These are phyloP conservation scores for Rhagium mordax DNA, from an alignment of 2,888 invertebrate genomes.

Conservation along the genomic window DNA sequence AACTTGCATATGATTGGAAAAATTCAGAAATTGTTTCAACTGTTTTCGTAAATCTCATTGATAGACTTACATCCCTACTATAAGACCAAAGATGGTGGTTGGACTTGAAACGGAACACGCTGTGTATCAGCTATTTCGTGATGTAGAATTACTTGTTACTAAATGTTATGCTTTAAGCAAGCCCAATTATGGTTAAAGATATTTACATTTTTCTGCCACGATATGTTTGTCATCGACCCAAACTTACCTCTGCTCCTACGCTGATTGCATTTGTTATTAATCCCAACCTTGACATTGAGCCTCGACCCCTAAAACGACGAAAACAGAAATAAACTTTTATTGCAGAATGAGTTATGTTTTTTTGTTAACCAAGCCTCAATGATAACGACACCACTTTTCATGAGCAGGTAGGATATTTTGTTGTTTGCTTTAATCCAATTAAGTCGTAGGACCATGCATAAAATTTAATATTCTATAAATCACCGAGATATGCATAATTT, in stretches of 20 bases:
- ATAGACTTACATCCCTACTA: too few species aligned
- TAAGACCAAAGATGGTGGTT: too few species aligned
- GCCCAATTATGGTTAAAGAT: too few species aligned
- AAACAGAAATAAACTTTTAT: background rate
- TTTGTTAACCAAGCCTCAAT: background rate
- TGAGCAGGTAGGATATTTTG: background rate
- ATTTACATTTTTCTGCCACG: background rate
- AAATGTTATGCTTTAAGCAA: too few species aligned
- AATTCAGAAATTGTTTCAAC: too few species aligned
- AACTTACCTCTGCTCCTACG: background rate
- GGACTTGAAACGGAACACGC: too few species aligned
- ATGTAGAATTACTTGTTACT: too few species aligned
- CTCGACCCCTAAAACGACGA: background rate
- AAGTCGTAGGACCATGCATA: background rate
- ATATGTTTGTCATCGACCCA: background rate
- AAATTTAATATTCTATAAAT: background rate
- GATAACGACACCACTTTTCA: background rate
- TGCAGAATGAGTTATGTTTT: background rate
- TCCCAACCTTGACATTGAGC: background rate
- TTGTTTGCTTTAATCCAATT: background rate
- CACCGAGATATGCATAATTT: background rate
- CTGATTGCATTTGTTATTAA: background rate
- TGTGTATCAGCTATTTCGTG: too few species aligned
- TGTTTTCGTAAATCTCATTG: too few species aligned
- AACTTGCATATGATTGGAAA: too few species aligned